phyloP scores from a whole-genome alignment of 2,888 invertebrate species.

The Philaethria dido region DNA sequence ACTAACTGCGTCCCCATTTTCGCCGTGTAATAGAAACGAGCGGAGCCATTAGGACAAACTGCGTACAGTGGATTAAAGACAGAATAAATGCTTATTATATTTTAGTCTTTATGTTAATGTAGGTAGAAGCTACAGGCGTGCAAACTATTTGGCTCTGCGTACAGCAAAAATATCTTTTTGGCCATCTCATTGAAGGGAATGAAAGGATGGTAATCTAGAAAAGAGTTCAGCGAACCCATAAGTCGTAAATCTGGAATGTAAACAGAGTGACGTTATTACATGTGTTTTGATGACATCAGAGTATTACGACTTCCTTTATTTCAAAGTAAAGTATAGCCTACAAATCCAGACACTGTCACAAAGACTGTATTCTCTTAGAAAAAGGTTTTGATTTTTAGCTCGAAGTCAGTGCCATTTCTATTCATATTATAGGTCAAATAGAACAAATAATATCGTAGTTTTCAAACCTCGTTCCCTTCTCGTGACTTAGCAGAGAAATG shows the following conservation, averaged over 20 bases:
- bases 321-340: slow-evolving; percentile 36
- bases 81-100: slow-evolving; percentile 27
- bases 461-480: slow-evolving; percentile 9
- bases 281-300: slow-evolving; percentile 43
- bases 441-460: slow-evolving; percentile 6
- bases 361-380: slow-evolving; percentile 18
- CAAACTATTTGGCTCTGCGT: slow-evolving; percentile 48
- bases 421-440: slow-evolving; percentile 16
- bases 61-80: slow-evolving; percentile 33
- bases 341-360: slow-evolving; percentile 27
- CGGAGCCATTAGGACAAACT: slow-evolving; percentile 35
- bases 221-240: slow-evolving; percentile 43
- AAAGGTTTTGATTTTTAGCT: slow-evolving; percentile 18
- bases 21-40: slow-evolving; percentile 37
- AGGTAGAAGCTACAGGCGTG: slow-evolving; percentile 37
- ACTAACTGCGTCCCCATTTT: slow-evolving; percentile 36
- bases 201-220: slow-evolving; percentile 43
- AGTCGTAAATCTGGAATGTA: slow-evolving; percentile 43
- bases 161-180: slow-evolving; percentile 50
- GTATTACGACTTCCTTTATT: slow-evolving; percentile 43
- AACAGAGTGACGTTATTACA: slow-evolving; percentile 42
- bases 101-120: slow-evolving; percentile 31
- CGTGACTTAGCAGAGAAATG: slow-evolving; percentile 7
- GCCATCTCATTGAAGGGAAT: slow-evolving; percentile 42
- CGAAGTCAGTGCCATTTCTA: slow-evolving; percentile 10